These are phyloP conservation scores for Adela reaumurella DNA, from an alignment of 2,888 invertebrate species.

Conservation along the genomic window DNA sequence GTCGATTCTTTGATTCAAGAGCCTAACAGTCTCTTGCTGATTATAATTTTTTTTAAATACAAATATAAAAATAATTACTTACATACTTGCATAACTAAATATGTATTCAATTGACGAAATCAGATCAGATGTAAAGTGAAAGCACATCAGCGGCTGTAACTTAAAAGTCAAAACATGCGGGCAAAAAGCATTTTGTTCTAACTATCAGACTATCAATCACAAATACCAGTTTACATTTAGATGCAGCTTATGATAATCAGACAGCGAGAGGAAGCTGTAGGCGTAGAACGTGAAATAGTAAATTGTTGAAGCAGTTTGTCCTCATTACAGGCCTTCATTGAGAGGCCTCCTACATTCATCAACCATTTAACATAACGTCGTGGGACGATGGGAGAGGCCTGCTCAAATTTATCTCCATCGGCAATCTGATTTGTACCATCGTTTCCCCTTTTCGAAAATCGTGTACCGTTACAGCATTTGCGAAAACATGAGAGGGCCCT, in stretches of 20 bases:
- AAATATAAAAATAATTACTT: too few relatives aligned
- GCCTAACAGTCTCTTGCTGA: too few relatives aligned
- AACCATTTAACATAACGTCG: not conserved
- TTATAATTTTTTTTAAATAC: too few relatives aligned
- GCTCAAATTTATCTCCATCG: not conserved
- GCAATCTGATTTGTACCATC: not conserved
- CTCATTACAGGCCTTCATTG: not conserved
- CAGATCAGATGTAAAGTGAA: not conserved
- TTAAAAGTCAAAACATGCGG: not conserved
- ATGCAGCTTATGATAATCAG: not conserved
- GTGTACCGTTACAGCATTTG: not conserved
- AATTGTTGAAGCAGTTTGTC: not conserved
- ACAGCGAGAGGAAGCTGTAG: not conserved
- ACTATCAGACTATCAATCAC: not conserved
- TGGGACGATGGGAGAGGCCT: not conserved
- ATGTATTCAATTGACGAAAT: too few relatives aligned
- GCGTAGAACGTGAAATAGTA: not conserved
- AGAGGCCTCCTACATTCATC: not conserved
- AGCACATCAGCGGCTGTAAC: not conserved
- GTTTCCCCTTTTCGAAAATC: not conserved
- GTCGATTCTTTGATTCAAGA: too few relatives aligned
- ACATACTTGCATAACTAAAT: too few relatives aligned
- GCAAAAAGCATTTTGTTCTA: not conserved
- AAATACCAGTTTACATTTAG: not conserved
- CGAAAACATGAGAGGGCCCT: not conserved